Base-by-base conservation (phyloP, 2,797 vertebrate species). In the Emys orbicularis region DNA sequence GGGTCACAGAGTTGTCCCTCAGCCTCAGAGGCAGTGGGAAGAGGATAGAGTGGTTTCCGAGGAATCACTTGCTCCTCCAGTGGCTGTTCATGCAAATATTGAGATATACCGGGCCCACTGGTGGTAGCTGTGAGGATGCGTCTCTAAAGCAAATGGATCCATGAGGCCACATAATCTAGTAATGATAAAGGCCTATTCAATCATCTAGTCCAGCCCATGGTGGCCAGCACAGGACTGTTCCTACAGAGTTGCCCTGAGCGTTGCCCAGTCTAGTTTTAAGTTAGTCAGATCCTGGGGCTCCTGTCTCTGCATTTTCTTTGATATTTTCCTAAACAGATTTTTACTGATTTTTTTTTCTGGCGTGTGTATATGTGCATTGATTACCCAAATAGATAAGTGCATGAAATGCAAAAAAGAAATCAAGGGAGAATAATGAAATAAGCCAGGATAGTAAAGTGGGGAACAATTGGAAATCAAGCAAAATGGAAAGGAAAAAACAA, bases 371-470 rank as follows among this genome's bases (percentile, higher is more conserved):
- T 54, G 12, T 85, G n/a, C 41, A 34, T 72, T 88, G 92, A 79
- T 86, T 91, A 86, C 81, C 74, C 88, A 95, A 94, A 92, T 76
- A 94, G 95, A 47, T 56, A 91, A 95, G 56, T 31, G 5, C 47
- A 56, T 65, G 74, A 87, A 92, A 95, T 54, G 34, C n/a, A 93
- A 89, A 88, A 90, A 94, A 90, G 50, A 90, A 94, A 83, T 90
- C 84, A 95, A 77, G 87, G 89, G 65, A 91, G 89, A 88, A 89
- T 94, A 92, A 96, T 53, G 92, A 90, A 96, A 88, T 92, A 93
- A 96, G 77, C 8, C 84, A 87, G 72, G 86, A 57, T 47, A 79
- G 86, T 68, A 81, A 94, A 95, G 79, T 85, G 25, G 61, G 84
- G 65, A 91, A 79, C 79, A 95, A 94, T 91, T 87, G 90, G 81